These are phyloP conservation scores for Cheilosia urbana DNA, from an alignment of 2,888 invertebrate species.

Conservation along the genomic window DNA sequence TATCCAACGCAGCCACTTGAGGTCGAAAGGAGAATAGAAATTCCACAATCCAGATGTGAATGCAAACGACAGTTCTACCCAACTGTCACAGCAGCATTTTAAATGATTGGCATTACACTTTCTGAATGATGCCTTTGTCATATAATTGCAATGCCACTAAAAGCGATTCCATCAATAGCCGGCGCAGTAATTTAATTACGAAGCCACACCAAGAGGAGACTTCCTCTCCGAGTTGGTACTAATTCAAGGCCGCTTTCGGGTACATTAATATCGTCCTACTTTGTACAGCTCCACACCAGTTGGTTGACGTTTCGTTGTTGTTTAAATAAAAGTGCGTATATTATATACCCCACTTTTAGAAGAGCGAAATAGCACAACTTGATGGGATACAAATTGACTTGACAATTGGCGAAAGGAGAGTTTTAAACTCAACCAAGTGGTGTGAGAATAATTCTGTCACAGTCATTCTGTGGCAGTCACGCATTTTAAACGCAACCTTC, in stretches of 20 bases:
- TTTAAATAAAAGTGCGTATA: too few relatives aligned
- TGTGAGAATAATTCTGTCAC: too few relatives aligned
- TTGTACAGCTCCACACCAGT: too few relatives aligned
- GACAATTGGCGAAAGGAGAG: too few relatives aligned
- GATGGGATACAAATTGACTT: too few relatives aligned
- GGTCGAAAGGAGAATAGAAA: conserved; percentile 26
- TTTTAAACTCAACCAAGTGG: too few relatives aligned
- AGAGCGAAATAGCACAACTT: too few relatives aligned
- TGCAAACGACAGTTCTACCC: conserved; percentile 50
- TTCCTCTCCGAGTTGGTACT: neutral
- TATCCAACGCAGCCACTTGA: conserved; percentile 44
- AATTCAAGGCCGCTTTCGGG: neutral
- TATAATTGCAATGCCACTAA: conserved; percentile 37
- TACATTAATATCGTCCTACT: too few relatives aligned
- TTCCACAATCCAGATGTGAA: neutral
- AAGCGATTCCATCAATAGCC: conserved; percentile 44
- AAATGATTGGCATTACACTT: conserved; percentile 27
- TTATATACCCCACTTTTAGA: too few relatives aligned
- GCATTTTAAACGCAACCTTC: too few relatives aligned
- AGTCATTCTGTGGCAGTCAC: too few relatives aligned
- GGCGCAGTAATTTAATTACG: conserved; percentile 15
- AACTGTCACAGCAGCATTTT: neutral
- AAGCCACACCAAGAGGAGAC: conserved; percentile 1
- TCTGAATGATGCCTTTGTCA: conserved; percentile 1
- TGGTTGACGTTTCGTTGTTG: too few relatives aligned